These are phyloP conservation scores for Acarapis woodi DNA, from an alignment of 1,140 invertebrate species.

Conservation along the genomic window DNA sequence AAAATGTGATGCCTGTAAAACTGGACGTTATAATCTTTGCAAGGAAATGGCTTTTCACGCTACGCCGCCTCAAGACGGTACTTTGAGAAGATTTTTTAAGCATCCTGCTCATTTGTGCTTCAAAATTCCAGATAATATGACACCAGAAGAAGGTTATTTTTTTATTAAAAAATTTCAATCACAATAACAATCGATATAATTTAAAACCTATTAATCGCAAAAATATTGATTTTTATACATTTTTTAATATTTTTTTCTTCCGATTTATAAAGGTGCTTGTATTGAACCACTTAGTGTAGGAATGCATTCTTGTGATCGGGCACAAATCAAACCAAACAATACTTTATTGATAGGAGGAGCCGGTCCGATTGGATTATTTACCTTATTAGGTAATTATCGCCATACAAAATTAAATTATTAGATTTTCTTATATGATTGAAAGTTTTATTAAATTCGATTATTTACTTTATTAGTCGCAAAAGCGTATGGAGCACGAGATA, in stretches of 20 bases:
- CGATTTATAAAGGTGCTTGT: slow-evolving; percentile 67
- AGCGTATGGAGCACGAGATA: slow-evolving; percentile 2
- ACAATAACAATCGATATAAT: not conserved
- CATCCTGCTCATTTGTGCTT: slow-evolving; percentile 15
- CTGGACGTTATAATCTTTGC: slow-evolving; percentile 2
- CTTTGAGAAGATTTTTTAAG: slow-evolving; percentile 12
- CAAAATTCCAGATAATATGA: slow-evolving; percentile 6
- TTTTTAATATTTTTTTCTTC: slow-evolving; percentile 9
- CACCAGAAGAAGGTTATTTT: not conserved
- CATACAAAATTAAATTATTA: no score
- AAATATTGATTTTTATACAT: slow-evolving; percentile 1
- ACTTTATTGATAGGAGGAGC: slow-evolving; percentile 59
- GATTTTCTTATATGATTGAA: no score
- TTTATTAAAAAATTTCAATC: not conserved
- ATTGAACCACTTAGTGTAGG: slow-evolving; percentile 72
- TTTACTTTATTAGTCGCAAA: slow-evolving; percentile 18
- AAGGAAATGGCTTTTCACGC: slow-evolving; percentile 27
- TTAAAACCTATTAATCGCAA: not conserved
- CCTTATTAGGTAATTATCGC: no score
- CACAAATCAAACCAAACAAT: slow-evolving; percentile 34
- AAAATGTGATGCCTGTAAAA: slow-evolving; percentile 9
- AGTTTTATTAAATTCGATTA: no score
- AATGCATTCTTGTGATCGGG: slow-evolving; percentile 62
- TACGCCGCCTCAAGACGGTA: slow-evolving; percentile 24
- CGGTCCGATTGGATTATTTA: slow-evolving; percentile 59